Evolutionary conservation across 2,888 invertebrate species (phyloP).

Genomic region (Embidobia sp.): DNA sequence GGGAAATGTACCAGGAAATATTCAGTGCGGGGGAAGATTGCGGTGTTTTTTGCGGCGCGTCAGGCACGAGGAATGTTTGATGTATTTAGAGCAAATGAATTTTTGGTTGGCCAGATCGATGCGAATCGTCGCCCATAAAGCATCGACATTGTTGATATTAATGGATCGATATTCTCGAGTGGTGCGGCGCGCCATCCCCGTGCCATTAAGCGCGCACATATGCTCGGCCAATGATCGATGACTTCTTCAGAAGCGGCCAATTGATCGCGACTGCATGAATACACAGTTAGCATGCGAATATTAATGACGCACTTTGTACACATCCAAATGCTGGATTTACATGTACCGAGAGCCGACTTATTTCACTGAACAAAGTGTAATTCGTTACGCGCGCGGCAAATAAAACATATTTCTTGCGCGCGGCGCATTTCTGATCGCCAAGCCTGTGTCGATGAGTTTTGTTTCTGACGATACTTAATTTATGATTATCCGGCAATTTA

Average conservation of each 20-base stretch:
- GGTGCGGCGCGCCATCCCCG: constrained; percentile 67
- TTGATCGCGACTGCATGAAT: constrained; percentile 72
- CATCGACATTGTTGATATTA: constrained; percentile 70
- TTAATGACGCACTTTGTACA: constrained; percentile 66
- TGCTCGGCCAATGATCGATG: constrained; percentile 73
- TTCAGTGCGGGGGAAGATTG: not conserved
- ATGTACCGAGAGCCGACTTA: constrained; percentile 60
- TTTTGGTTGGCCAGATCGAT: constrained; percentile 32
- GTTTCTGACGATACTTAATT: constrained; percentile 62
- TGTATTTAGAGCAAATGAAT: constrained; percentile 57
- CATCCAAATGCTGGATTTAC: constrained; percentile 64
- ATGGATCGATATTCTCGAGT: constrained; percentile 72
- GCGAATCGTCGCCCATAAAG: constrained; percentile 44
- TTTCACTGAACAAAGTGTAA: constrained; percentile 64
- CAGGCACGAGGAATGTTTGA: constrained; percentile 35
- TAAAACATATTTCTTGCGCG: constrained; percentile 45
- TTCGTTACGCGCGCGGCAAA: constrained; percentile 61
- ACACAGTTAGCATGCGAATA: constrained; percentile 65
- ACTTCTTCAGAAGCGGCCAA: constrained; percentile 74
- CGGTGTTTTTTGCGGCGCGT: constrained; percentile 3
- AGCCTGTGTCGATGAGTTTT: constrained; percentile 44
- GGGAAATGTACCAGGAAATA: constrained; percentile 38
- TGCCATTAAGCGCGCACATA: constrained; percentile 71
- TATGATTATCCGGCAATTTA: constrained; percentile 62
- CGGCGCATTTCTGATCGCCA: constrained; percentile 14